phyloP scores from a whole-genome alignment of 1,140 invertebrate species.

The Solenopsis fugax region DNA sequence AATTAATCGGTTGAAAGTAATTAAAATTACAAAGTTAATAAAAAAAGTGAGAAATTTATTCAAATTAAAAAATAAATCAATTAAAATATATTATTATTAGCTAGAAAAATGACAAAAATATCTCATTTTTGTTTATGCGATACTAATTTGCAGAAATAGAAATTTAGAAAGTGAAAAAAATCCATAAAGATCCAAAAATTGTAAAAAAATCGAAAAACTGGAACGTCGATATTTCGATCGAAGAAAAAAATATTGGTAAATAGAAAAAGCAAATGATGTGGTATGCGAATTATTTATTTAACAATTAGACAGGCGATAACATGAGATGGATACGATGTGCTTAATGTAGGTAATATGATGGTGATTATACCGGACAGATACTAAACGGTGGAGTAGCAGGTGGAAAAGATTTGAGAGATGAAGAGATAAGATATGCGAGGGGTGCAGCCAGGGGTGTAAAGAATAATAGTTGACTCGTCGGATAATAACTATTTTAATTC shows the following conservation, averaged over 20 bases:
- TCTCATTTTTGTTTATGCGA: background rate
- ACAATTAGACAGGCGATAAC: conserved; percentile 76
- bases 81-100: conserved; percentile 5
- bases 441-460: conserved; percentile 60
- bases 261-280: conserved; percentile 52
- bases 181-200: background rate
- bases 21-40: background rate
- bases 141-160: background rate
- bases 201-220: background rate
- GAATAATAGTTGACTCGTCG: conserved; percentile 71
- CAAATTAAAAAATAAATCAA: background rate
- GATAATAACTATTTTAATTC: conserved; percentile 76
- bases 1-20: background rate
- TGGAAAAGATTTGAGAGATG: conserved; percentile 37
- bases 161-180: background rate
- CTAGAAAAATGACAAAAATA: background rate
- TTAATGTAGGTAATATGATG: conserved; percentile 65
- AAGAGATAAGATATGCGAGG: conserved; percentile 41
- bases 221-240: too few relatives aligned
- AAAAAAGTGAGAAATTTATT: conserved; percentile 1
- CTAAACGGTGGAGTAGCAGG: conserved; percentile 31
- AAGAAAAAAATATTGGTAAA: conserved; percentile 31
- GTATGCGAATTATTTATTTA: conserved; percentile 78
- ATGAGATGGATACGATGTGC: conserved; percentile 73
- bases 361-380: conserved; percentile 44